Conservation (phyloP, 1,140 invertebrate species). For the Limonius californicus region DNA sequence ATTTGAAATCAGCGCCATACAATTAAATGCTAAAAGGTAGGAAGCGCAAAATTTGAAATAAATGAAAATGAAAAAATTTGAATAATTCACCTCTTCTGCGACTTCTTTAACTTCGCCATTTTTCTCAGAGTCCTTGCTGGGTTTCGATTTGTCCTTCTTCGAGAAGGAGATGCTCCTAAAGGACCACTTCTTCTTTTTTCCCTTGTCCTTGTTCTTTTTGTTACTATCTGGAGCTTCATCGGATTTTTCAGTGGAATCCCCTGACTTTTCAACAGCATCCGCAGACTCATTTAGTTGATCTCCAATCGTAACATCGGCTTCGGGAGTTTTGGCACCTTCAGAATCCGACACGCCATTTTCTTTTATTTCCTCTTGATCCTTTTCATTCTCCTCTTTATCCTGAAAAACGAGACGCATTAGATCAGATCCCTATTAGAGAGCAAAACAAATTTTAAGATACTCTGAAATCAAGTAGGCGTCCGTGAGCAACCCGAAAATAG, state of each 20-base stretch:
- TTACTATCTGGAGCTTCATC: slow-evolving; percentile 64
- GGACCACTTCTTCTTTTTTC: slow-evolving; percentile 84
- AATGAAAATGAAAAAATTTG: neutral
- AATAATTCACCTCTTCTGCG: slow-evolving; percentile 42
- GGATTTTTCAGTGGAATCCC: slow-evolving; percentile 50
- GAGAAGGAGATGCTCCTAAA: slow-evolving; percentile 76
- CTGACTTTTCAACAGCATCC: slow-evolving; percentile 38
- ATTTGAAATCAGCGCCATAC: no score
- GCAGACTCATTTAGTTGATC: slow-evolving; percentile 59
- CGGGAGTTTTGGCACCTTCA: slow-evolving; percentile 41
- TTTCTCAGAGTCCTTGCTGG: slow-evolving; percentile 58
- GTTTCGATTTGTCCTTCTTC: slow-evolving; percentile 80
- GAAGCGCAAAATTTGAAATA: neutral
- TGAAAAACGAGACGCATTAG: slow-evolving; percentile 36
- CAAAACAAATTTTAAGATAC: no score
- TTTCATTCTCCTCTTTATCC: slow-evolving; percentile 61
- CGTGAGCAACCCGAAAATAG: no score
- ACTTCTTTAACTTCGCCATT: slow-evolving; percentile 45
- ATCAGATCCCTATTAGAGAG: no score
- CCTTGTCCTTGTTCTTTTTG: slow-evolving; percentile 70
- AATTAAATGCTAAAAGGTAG: no score
- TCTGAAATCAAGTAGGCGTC: no score
- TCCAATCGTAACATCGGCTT: slow-evolving; percentile 46
- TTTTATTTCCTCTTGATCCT: slow-evolving; percentile 60
- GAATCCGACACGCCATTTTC: slow-evolving; percentile 32